Conservation (phyloP, 1,140 invertebrate genomes). For the Ips typographus region DNA sequence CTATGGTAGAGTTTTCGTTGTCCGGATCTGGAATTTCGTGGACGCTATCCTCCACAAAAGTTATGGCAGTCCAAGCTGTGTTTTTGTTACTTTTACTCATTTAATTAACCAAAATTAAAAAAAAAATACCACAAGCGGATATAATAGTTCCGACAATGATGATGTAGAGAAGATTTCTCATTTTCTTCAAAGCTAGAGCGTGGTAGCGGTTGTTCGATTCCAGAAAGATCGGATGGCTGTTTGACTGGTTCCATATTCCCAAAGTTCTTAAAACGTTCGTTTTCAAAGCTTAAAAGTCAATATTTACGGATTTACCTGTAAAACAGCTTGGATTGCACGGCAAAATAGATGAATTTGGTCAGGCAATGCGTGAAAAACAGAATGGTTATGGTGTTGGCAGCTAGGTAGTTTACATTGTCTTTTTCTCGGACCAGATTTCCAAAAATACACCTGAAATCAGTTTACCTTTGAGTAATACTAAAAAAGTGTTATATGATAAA, state of each 20-base stretch:
- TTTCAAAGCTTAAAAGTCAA: slow-evolving; percentile 2
- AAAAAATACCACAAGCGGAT: slow-evolving; percentile 58
- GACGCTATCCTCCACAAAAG: slow-evolving; percentile 74
- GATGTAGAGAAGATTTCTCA: slow-evolving; percentile 69
- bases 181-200: slow-evolving; percentile 71
- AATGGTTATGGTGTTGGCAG: slow-evolving; percentile 78
- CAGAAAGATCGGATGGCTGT: slow-evolving; percentile 79
- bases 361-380: slow-evolving; percentile 77
- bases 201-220: slow-evolving; percentile 77
- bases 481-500: background rate
- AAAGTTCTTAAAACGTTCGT: slow-evolving; percentile 58
- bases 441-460: slow-evolving; percentile 54
- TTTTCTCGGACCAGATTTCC: slow-evolving; percentile 69
- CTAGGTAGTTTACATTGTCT: slow-evolving; percentile 77
- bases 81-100: background rate
- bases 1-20: slow-evolving; percentile 67
- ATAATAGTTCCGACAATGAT: slow-evolving; percentile 64
- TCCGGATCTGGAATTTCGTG: slow-evolving; percentile 67
- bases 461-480: too few species aligned
- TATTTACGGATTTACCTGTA: slow-evolving; percentile 62
- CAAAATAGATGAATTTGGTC: slow-evolving; percentile 74
- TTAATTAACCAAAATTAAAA: slow-evolving; percentile 15
- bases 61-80: slow-evolving; percentile 65
- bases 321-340: slow-evolving; percentile 70
- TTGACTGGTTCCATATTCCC: slow-evolving; percentile 77